Base-by-base conservation (phyloP, 2,888 invertebrate species). In the Apocheima hispidaria region DNA sequence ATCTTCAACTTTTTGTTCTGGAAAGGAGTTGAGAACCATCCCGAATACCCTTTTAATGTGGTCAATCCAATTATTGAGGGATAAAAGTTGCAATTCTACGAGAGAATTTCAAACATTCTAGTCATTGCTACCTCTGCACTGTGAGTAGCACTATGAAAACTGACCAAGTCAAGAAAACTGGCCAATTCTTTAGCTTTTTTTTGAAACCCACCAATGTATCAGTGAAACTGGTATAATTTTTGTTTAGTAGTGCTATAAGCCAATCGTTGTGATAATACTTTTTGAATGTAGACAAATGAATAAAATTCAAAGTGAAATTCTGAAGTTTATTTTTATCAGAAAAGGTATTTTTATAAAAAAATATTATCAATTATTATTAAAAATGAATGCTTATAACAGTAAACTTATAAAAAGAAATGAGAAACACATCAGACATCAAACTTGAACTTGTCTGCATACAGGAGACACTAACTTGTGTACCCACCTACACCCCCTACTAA, bases 1-100 rank as follows among this genome's bases (percentile, higher is more conserved):
- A 95, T 96, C 66, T 95, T 96, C 71, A 93, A 95, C 79, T 96
- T 96, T 73, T 80, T 95, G 12, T 94, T 95, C 69, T 94, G 94
- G 91, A 94, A 94, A 80, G 94, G 96, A 10, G 94, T 95, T 2
- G 94, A 95, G 71, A 93, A 93, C 33, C 96, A 96, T 85, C 95
- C 96, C 0, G 93, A 95, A 65, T 96, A 96, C 84, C 96, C 96
- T 5, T 96, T 96, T 74, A 73, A 83, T 60, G 43, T 79, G 44
- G 4, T 26, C 23, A 35, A 41, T 10, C n/a, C 36, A 59, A 20
- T 44, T 36, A 38, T 44, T 33, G 4, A 46, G 20, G 16, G 51
- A 49, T 46, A 6, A 63, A 49, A 48, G 10, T 46, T 16, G 2
- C 20, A 41, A 21, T 38, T 10, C 12, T 28, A 9, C 4, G 23